Evolutionary conservation across 2,888 invertebrate genomes (phyloP), one percentile per base, ranked within the genome.

Genomic region (Cyaniris semiargus): DNA sequence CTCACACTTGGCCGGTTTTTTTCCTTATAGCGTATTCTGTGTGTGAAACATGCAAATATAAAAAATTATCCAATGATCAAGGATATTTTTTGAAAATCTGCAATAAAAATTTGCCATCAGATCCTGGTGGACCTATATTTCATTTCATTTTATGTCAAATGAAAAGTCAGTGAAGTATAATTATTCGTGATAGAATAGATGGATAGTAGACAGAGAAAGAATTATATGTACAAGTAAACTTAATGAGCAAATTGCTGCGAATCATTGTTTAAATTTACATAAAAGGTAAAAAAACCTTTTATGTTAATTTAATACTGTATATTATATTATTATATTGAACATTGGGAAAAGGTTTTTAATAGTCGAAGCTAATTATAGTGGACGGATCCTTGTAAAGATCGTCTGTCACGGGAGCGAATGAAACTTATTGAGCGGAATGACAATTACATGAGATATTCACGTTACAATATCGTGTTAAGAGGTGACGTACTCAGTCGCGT

Each of bases 361-460:
- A 23, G 21, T 60, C 5, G 15, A 15, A 27, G n/a, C n/a, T n/a
- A n/a, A n/a, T n/a, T n/a, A 21, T 21, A 21, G 21, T 58, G 13
- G 15, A 13, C 5, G 66, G 15, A 27, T 13, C 58, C 23, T 18
- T 27, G 23, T 23, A 27, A 27, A 15, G 27, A 66, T 66, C 15
- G 13, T 27, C 66, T 27, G 15, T 66, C 27, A 66, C 27, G 13
- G 66, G 13, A 18, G 6, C 15, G 27, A 66, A 66, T 66, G 27
- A 27, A 66, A 66, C 66, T 66, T 23, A 60, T 60, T 66, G 66
- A 66, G 27, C 1, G 27, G 18, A 31, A 27, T 66, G 18, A 66
- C 2, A 66, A 66, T 66, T 66, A 66, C 66, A 66, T 23, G 21
- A 27, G 66, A 66, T 60, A 60, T 66, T 66, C 31, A 15, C 66